phyloP scores from a whole-genome alignment of 2,797 vertebrate genomes.

The Clarias pachynema region DNA sequence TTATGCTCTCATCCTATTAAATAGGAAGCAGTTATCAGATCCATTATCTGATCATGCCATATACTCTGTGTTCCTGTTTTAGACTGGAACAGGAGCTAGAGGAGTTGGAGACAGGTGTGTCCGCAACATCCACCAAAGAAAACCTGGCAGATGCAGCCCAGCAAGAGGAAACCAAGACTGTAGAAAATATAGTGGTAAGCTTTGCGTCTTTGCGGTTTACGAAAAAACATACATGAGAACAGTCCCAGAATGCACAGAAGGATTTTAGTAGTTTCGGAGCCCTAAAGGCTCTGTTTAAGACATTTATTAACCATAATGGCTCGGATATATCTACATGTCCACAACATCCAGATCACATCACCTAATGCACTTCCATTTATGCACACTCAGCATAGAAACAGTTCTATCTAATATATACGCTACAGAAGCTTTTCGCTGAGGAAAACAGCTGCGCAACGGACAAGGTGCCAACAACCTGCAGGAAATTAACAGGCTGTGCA shows the following conservation, averaged over 20 bases:
- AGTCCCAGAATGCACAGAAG: neutral
- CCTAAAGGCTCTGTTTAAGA: neutral
- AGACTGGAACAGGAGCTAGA: constrained; percentile 88
- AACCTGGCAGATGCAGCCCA: constrained; percentile 61
- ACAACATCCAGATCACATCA: neutral
- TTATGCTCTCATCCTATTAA: neutral
- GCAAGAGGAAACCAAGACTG: constrained; percentile 51
- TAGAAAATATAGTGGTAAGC: constrained; percentile 64
- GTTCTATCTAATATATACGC: neutral
- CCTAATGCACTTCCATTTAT: neutral
- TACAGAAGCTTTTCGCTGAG: neutral
- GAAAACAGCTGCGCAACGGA: neutral
- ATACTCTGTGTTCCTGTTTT: constrained; percentile 29
- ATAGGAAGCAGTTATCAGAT: neutral
- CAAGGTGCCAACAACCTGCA: neutral
- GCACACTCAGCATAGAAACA: neutral
- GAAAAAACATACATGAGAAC: neutral
- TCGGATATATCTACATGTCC: neutral
- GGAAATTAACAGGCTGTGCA: constrained; percentile 12
- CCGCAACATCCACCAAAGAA: constrained; percentile 69
- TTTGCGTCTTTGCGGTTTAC: neutral
- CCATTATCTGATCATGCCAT: neutral
- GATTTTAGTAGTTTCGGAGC: neutral
- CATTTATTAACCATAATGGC: neutral
- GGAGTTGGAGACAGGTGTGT: constrained; percentile 73